Evolutionary conservation across 2,888 invertebrate species (phyloP).

Genomic region (Drosophila anomalata): DNA sequence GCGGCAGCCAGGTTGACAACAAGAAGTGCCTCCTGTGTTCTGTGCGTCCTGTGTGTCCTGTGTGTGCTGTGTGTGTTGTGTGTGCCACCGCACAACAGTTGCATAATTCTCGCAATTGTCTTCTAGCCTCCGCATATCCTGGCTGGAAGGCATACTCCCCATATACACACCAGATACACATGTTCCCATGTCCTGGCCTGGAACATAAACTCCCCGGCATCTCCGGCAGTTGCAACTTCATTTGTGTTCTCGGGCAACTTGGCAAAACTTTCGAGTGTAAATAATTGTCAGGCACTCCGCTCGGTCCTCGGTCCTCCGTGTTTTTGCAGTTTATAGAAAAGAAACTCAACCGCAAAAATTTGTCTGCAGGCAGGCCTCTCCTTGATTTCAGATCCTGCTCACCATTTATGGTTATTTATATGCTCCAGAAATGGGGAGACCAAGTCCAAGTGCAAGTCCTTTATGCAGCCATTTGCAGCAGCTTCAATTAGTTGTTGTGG

Average conservation of each 20-base stretch:
- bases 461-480: slow-evolving; percentile 24
- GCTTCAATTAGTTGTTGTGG: slow-evolving; percentile 36
- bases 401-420: slow-evolving; percentile 73
- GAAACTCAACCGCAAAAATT: slow-evolving; percentile 69
- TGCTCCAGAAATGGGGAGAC: slow-evolving; percentile 35
- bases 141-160: slow-evolving; percentile 8
- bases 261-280: slow-evolving; percentile 73
- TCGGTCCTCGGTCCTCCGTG: slow-evolving; percentile 4
- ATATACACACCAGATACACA: slow-evolving; percentile 35
- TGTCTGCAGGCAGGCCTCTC: slow-evolving; percentile 44
- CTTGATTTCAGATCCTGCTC: slow-evolving; percentile 27
- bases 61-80: slow-evolving; percentile 27
- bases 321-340: slow-evolving; percentile 31
- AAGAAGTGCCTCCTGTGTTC: slow-evolving; percentile 37
- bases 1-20: slow-evolving; percentile 27
- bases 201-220: slow-evolving; percentile 24
- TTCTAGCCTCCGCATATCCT: slow-evolving; percentile 46
- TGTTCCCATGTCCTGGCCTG: slow-evolving; percentile 50
- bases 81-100: slow-evolving; percentile 51
- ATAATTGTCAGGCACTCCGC: slow-evolving; percentile 66
- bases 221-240: slow-evolving; percentile 58
- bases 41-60: background rate
- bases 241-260: slow-evolving; percentile 50
- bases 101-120: slow-evolving; percentile 68
- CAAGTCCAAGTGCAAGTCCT: background rate